Evolutionary conservation across 1,140 invertebrate species (phyloP).

Genomic region (Semibalanus balanoides): DNA sequence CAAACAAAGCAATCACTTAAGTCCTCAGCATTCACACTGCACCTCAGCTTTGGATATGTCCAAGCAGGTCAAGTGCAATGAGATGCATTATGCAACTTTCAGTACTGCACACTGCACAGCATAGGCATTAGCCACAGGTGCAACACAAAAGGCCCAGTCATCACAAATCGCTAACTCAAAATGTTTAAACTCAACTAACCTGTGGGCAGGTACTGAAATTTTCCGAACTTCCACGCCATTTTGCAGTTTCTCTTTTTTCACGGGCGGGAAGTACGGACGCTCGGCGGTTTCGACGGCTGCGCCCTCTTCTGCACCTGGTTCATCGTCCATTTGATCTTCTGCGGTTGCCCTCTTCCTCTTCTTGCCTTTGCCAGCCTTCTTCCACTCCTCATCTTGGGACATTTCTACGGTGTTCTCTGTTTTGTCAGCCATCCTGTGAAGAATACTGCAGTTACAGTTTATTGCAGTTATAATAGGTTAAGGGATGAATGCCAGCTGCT

Average conservation of each 20-base stretch:
- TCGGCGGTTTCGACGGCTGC: not conserved
- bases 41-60: too few relatives aligned
- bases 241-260: conserved; percentile 13
- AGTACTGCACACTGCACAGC: too few relatives aligned
- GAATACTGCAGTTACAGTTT: too few relatives aligned
- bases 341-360: not conserved
- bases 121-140: too few relatives aligned
- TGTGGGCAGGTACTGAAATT: conserved; percentile 49
- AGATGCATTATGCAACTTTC: too few relatives aligned
- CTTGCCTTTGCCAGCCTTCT: not conserved
- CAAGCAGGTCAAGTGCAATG: too few relatives aligned
- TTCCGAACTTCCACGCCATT: conserved; percentile 33
- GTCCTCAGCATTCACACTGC: not conserved
- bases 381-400: not conserved
- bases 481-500: too few relatives aligned
- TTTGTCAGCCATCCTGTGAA: not conserved
- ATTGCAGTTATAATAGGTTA: too few relatives aligned
- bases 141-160: too few relatives aligned
- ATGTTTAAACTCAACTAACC: too few relatives aligned
- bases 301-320: not conserved
- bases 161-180: too few relatives aligned
- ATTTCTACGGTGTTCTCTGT: not conserved
- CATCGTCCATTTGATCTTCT: conserved; percentile 2
- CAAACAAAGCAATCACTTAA: not conserved
- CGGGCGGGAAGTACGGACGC: conserved; percentile 15